Conservation (phyloP, 2,797 vertebrate genomes). For the Pseudochromis fuscus region DNA sequence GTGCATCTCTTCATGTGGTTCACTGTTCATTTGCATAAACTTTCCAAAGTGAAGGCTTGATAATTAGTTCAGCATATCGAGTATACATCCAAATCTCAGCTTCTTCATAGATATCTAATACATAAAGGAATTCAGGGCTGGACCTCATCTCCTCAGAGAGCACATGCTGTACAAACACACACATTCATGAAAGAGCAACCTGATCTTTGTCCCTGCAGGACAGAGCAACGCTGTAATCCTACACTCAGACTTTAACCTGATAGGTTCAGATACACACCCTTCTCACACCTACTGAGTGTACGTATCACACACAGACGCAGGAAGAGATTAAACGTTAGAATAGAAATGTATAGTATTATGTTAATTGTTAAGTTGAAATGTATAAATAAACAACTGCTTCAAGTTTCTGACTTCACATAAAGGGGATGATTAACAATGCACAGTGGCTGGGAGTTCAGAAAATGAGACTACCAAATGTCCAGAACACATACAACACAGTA, state of each 20-base stretch:
- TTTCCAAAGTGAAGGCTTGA: neutral
- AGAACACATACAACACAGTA: neutral
- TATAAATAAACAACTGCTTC: too few relatives aligned
- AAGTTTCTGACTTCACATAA: too few relatives aligned
- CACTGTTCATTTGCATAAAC: neutral
- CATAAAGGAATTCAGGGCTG: slow-evolving; percentile 31
- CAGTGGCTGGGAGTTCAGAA: too few relatives aligned
- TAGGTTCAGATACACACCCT: slow-evolving; percentile 60
- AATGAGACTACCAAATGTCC: too few relatives aligned
- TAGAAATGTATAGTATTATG: too few relatives aligned
- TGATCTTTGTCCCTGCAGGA: slow-evolving; percentile 80
- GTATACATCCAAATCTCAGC: neutral
- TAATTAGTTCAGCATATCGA: neutral
- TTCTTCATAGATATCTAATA: neutral
- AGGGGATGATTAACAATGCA: neutral
- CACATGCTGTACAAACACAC: slow-evolving; percentile 48
- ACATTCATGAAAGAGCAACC: slow-evolving; percentile 62
- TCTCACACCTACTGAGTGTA: slow-evolving; percentile 71
- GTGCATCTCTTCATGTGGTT: neutral
- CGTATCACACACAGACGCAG: too few relatives aligned
- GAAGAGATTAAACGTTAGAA: too few relatives aligned
- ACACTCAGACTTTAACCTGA: slow-evolving; percentile 72
- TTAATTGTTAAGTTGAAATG: too few relatives aligned
- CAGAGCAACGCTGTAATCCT: slow-evolving; percentile 69
- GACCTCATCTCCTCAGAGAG: slow-evolving; percentile 40